Conservation (phyloP, 23 tunicate species). For the Styela plicata region DNA sequence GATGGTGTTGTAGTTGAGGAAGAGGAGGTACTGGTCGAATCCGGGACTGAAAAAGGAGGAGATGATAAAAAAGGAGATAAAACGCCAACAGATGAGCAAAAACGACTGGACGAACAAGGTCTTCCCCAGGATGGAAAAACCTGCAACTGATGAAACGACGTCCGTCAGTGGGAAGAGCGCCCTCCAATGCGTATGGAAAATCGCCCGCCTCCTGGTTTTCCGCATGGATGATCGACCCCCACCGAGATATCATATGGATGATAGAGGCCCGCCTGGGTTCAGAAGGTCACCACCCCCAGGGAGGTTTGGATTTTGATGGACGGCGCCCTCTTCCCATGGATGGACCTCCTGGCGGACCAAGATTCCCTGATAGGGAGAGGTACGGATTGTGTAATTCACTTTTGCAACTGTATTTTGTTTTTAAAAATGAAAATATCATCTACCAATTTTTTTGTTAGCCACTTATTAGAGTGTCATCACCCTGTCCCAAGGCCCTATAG, state of each 20-base stretch:
- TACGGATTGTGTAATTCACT: too few relatives aligned
- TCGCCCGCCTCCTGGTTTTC: background rate
- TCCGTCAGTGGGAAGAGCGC: slow-evolving; percentile 7
- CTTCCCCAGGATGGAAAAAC: too few relatives aligned
- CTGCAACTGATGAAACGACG: too few relatives aligned
- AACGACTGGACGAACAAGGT: too few relatives aligned
- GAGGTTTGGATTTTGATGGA: slow-evolving; percentile 31
- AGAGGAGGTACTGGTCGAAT: background rate
- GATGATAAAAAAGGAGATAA: background rate
- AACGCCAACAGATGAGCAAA: too few relatives aligned
- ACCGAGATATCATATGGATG: background rate
- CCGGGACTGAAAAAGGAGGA: too few relatives aligned
- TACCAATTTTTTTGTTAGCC: too few relatives aligned
- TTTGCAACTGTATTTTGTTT: too few relatives aligned
- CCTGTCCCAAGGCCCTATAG: too few relatives aligned
- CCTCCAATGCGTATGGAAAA: too few relatives aligned
- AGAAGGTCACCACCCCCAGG: slow-evolving; percentile 33
- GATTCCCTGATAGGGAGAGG: slow-evolving; percentile 8
- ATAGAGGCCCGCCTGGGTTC: slow-evolving; percentile 7
- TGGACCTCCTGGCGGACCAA: slow-evolving; percentile 30
- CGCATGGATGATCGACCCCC: background rate
- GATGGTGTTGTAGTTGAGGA: background rate
- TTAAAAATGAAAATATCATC: too few relatives aligned
- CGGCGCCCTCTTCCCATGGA: slow-evolving; percentile 41
- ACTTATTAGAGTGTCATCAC: too few relatives aligned